Evolutionary conservation across 2,113 vertebrate species (phyloP).

Genomic region (Murina feae): DNA sequence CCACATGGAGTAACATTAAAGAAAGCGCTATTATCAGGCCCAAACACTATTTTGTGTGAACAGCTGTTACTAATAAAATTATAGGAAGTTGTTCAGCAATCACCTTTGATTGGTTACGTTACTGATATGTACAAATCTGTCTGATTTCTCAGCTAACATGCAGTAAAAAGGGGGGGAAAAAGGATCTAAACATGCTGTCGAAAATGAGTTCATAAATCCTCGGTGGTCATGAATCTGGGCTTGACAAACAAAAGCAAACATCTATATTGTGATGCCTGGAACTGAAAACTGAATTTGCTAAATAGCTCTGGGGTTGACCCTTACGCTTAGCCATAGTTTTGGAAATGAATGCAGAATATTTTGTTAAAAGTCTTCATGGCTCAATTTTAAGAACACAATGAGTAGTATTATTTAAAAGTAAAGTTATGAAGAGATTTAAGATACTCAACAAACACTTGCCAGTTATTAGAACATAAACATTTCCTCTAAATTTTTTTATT

Average conservation of each 20-base stretch:
- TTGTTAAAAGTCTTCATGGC: constrained; percentile 5
- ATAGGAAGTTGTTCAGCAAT: constrained; percentile 1
- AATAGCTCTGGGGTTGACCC: background rate
- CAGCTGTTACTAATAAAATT: constrained; percentile 68
- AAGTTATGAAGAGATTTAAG: background rate
- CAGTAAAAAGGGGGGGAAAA: background rate
- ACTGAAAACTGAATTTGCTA: background rate
- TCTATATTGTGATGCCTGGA: background rate
- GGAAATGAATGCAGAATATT: background rate
- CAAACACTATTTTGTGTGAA: constrained; percentile 1
- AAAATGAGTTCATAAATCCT: background rate
- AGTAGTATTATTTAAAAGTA: constrained; percentile 26
- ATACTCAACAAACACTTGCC: background rate
- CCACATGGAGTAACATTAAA: background rate
- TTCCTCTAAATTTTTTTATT: background rate
- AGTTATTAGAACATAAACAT: constrained; percentile 26
- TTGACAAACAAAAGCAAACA: background rate
- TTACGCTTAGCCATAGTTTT: background rate
- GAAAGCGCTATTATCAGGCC: constrained; percentile 47
- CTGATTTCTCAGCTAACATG: background rate
- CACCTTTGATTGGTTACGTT: constrained; percentile 61
- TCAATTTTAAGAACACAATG: constrained; percentile 49
- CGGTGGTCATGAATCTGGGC: background rate
- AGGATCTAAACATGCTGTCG: background rate
- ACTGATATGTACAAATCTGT: constrained; percentile 31